Conservation (phyloP, 2,113 vertebrate genomes). For the Guaruba guarouba region DNA sequence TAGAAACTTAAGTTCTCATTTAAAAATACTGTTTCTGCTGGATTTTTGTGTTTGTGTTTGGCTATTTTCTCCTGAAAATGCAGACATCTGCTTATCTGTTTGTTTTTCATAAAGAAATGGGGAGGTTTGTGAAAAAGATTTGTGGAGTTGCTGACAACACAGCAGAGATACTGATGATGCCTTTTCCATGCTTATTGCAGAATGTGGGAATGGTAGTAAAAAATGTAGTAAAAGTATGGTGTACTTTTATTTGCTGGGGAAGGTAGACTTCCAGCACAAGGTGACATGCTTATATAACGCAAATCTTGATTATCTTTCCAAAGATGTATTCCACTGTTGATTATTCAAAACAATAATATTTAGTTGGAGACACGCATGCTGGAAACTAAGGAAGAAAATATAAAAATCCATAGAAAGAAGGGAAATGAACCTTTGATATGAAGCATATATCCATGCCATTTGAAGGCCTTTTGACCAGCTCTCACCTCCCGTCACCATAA, state of each 20-base stretch:
- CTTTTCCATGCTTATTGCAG: neutral
- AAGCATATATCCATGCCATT: neutral
- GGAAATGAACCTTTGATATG: neutral
- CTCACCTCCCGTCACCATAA: neutral
- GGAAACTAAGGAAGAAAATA: neutral
- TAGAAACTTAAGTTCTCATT: neutral
- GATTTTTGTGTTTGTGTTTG: neutral
- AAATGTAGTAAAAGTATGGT: neutral
- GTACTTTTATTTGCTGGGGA: neutral
- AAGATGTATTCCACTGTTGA: neutral
- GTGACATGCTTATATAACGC: neutral
- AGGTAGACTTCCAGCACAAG: neutral
- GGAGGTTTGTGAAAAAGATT: neutral
- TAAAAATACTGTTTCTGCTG: neutral
- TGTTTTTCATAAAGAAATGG: neutral
- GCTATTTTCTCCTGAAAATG: neutral
- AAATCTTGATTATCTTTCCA: neutral
- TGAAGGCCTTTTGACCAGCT: neutral
- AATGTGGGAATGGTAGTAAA: neutral
- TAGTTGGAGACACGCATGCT: neutral
- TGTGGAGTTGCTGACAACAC: neutral
- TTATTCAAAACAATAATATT: neutral
- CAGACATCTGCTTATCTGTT: neutral
- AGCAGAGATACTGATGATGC: neutral
- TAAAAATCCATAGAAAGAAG: neutral